These are phyloP conservation scores for Ibycter americanus DNA, from an alignment of 2,797 vertebrate species.

Conservation along the genomic window DNA sequence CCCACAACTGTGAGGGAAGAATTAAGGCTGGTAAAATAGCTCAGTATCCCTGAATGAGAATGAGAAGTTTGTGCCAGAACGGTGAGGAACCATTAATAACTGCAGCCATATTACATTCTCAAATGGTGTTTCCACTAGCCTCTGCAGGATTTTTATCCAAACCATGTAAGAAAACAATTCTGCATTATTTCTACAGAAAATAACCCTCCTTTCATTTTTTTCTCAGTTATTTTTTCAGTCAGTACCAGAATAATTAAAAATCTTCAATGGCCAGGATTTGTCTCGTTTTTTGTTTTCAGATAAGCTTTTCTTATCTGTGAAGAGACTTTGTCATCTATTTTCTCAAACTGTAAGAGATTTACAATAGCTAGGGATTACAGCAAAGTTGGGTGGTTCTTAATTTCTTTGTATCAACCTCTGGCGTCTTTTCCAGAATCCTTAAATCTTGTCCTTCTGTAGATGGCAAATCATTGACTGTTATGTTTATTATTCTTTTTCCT, in stretches of 20 bases:
- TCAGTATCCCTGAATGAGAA: neutral
- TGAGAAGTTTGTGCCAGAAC: neutral
- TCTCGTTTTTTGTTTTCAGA: neutral
- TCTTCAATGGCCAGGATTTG: neutral
- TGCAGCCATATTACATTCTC: neutral
- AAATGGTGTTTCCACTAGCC: neutral
- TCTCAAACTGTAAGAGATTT: neutral
- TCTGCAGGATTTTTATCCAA: neutral
- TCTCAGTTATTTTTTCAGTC: neutral
- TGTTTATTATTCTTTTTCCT: neutral
- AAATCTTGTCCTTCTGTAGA: neutral
- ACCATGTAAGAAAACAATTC: neutral
- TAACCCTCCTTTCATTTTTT: neutral
- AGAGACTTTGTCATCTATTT: neutral
- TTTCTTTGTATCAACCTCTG: neutral
- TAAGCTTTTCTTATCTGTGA: constrained; percentile 29
- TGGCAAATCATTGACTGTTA: neutral
- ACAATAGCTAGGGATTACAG: neutral
- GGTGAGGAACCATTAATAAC: neutral
- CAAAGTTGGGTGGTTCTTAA: neutral
- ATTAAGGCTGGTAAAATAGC: neutral
- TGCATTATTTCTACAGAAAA: neutral
- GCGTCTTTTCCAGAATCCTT: neutral
- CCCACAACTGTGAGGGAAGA: neutral
- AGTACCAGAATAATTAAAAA: neutral